Percentiles rank a stretch among this genome's conserved stretches.
Evolutionary conservation across 2,797 vertebrate species (phyloP).

Genomic region (Notoglanidium macrostoma): DNA sequence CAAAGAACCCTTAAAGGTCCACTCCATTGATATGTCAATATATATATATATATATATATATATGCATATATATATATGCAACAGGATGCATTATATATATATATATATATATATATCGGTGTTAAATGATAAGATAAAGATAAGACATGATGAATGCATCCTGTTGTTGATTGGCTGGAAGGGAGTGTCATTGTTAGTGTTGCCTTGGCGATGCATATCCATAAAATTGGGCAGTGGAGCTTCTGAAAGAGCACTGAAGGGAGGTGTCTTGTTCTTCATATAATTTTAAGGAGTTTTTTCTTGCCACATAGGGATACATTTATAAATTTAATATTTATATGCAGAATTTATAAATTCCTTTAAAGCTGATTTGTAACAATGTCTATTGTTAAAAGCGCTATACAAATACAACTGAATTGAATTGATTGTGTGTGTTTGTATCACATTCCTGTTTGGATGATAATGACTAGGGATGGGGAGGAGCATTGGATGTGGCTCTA

Average conservation of each 20-base stretch:
- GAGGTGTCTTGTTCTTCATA: not conserved
- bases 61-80: no score
- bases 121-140: no score
- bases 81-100: no score
- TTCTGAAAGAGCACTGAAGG: no score
- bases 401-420: not conserved
- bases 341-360: not conserved
- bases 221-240: no score
- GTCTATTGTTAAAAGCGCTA: not conserved
- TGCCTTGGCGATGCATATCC: no score
- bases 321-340: not conserved
- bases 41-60: no score
- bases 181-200: no score
- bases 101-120: no score
- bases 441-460: slow-evolving; percentile 29
- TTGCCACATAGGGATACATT: not conserved
- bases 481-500: slow-evolving; percentile 51
- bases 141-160: no score
- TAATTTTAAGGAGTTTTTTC: not conserved
- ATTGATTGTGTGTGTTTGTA: not conserved
- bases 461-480: slow-evolving; percentile 45
- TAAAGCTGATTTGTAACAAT: not conserved
- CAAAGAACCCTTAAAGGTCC: not conserved
- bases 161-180: no score
- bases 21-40: no score